Evolutionary conservation across 64 coral and sea anemone genomes (phyloP).

Genomic region (Astreopora myriophthalma): DNA sequence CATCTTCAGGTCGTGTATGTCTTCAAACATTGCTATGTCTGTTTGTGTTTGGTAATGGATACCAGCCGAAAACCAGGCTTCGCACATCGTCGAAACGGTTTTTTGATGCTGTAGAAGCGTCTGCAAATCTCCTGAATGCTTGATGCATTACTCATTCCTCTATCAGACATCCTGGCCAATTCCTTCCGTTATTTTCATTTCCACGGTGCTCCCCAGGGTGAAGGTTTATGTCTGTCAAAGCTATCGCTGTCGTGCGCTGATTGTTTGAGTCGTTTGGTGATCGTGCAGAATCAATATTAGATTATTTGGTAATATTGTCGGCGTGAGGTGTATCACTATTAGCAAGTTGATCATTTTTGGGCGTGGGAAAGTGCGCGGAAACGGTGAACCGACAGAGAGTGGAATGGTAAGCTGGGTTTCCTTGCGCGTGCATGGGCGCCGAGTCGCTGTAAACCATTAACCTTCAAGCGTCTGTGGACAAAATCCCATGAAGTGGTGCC

Average conservation of each 20-base stretch:
- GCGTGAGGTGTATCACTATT: not conserved
- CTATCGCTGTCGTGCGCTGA: not conserved
- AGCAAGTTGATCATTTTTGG: not conserved
- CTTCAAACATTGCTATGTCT: not conserved
- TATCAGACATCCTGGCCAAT: not conserved
- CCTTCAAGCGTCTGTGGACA: not conserved
- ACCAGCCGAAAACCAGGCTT: not conserved
- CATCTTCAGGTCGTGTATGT: not conserved
- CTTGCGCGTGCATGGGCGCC: not conserved
- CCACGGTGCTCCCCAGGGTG: not conserved
- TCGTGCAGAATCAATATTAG: not conserved
- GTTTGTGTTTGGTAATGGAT: slow-evolving; percentile 21
- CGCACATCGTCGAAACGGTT: not conserved
- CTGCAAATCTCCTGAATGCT: not conserved
- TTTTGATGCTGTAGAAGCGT: not conserved
- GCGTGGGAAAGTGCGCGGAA: slow-evolving; percentile 12
- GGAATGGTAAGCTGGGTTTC: not conserved
- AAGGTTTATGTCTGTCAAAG: slow-evolving; percentile 23
- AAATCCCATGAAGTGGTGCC: not conserved
- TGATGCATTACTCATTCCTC: not conserved
- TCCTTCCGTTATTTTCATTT: not conserved
- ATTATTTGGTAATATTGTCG: not conserved
- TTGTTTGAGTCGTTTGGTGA: not conserved
- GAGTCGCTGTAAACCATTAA: not conserved
- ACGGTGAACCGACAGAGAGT: not conserved